Evolutionary conservation across 2,888 invertebrate genomes (phyloP), one percentile per base, ranked within the genome.

Genomic region (Aromia moschata): DNA sequence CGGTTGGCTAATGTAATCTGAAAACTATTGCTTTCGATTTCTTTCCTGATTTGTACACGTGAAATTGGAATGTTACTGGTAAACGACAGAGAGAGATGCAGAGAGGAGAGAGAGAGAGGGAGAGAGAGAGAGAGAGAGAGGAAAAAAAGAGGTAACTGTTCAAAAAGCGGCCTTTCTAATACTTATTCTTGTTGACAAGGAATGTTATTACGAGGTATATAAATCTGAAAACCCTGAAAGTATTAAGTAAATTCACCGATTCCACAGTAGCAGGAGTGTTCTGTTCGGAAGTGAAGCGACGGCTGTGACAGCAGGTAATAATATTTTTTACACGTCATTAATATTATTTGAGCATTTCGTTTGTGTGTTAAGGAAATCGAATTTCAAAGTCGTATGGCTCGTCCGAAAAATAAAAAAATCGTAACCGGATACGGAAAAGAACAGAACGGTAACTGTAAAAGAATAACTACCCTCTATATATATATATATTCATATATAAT

Each of bases 181-280:
- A 60, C 60, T 56, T 62, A 55, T 51, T 64, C 53, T 51, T 47
- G 37, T 62, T 58, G 49, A 64, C 37, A 52, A 68, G 70, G 70
- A 70, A 70, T 70, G 70, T 70, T 60, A 49, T 17, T 38, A 31
- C 68, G 69, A 69, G 70, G 69, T 69, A 69, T 63, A 68, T 62
- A 59, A 62, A 56, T 62, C 56, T 59, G 57, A 37, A 58, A 67
- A 70, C 68, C 68, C 67, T 68, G 68, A 70, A 69, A 62, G 47
- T 56, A 60, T 65, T 67, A 69, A 66, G 65, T 69, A 66, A 25
- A 55, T 54, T 51, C 41, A 45, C 38, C 45, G 33, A 18, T 44
- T 17, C 37, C 25, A 43, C 38, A 57, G 52, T 58, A 43, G 44
- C 11, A 53, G 43, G 52, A 60, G 52, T 53, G 52, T 43, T 38